phyloP scores from a whole-genome alignment of 2,113 vertebrate genomes.

The Anser brachyrhynchus region DNA sequence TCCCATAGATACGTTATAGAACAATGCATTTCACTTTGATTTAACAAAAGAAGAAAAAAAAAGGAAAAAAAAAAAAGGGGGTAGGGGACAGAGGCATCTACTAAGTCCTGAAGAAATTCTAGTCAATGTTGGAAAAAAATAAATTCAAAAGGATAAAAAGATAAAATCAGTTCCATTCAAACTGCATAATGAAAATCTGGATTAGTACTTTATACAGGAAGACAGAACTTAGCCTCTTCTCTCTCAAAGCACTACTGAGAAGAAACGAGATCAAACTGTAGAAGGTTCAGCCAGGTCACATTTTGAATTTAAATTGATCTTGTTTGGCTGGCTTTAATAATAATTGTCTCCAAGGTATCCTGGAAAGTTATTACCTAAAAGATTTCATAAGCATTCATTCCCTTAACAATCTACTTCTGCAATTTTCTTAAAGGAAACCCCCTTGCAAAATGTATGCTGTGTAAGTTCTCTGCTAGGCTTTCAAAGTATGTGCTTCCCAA shows the following conservation, averaged over 20 bases:
- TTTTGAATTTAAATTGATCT: slow-evolving; percentile 35
- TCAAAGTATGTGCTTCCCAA: not conserved
- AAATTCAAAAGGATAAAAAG: not conserved
- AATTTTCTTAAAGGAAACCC: slow-evolving; percentile 6
- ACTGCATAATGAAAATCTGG: not conserved
- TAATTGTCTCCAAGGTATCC: not conserved
- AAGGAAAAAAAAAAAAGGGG: not conserved
- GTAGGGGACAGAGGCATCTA: not conserved
- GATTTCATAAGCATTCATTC: not conserved
- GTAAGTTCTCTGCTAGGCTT: not conserved
- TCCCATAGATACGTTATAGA: not conserved
- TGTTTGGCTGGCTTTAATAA: slow-evolving; percentile 13
- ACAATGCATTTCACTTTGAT: not conserved
- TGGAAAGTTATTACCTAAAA: not conserved
- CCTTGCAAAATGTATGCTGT: not conserved
- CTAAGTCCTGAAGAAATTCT: not conserved
- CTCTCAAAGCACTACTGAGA: not conserved
- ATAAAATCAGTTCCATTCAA: slow-evolving; percentile 12
- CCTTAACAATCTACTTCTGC: not conserved
- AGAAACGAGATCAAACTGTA: not conserved
- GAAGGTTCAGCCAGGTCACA: not conserved
- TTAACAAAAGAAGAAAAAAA: not conserved
- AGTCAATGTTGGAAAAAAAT: not conserved
- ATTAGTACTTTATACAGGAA: slow-evolving; percentile 1
- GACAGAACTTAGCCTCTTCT: not conserved